Conservation (phyloP, 1,140 invertebrate species). For the Drosophila sp. region DNA sequence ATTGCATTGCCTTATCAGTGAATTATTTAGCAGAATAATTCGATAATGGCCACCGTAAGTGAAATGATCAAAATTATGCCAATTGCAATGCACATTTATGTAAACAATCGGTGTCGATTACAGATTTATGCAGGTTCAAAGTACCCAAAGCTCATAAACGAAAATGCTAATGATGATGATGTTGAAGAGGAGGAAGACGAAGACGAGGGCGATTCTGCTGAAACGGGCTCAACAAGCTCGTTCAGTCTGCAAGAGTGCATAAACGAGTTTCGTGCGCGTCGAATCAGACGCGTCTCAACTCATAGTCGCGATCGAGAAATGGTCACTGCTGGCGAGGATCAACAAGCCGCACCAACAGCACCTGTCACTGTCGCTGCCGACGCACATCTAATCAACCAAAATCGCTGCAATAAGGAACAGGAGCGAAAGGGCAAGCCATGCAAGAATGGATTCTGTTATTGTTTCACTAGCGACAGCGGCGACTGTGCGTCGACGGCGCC, state of each 20-base stretch:
- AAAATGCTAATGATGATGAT: conserved; percentile 3
- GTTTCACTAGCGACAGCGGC: conserved; percentile 82
- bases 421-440: conserved; percentile 79
- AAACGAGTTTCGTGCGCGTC: conserved; percentile 77
- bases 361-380: conserved; percentile 42
- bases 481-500: conserved; percentile 66
- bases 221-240: conserved; percentile 69
- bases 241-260: conserved; percentile 82
- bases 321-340: conserved; percentile 4
- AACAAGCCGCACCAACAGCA: not conserved
- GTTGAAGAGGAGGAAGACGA: conserved; percentile 53
- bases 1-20: conserved; percentile 56
- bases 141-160: conserved; percentile 37
- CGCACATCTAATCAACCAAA: conserved; percentile 77
- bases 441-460: conserved; percentile 80
- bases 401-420: conserved; percentile 76
- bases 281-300: conserved; percentile 65
- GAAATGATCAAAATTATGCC: conserved; percentile 1
- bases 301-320: conserved; percentile 72
- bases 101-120: conserved; percentile 40
- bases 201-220: conserved; percentile 62
- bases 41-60: conserved; percentile 63
- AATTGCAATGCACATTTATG: conserved; percentile 8
- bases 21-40: conserved; percentile 25
- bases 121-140: conserved; percentile 63